Percentiles rank a stretch among this genome's conserved stretches.
phyloP scores from a whole-genome alignment of 2,888 invertebrate species.

The Protodeltote pygarga region DNA sequence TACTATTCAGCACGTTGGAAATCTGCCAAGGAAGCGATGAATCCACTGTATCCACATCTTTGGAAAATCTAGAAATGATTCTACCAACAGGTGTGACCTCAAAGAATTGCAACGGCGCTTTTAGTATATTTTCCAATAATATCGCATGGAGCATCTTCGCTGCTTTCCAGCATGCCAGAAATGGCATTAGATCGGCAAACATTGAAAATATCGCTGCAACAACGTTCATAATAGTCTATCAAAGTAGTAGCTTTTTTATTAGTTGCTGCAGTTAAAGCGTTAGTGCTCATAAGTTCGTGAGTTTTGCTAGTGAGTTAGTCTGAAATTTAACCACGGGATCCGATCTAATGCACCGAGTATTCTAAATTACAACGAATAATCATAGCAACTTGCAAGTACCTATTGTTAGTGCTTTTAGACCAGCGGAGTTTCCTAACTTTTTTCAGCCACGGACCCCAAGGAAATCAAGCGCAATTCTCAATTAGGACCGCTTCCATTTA shows the following conservation, averaged over 20 bases:
- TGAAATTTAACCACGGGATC: neutral
- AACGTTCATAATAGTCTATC: slow-evolving; percentile 59
- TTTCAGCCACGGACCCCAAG: too few relatives aligned
- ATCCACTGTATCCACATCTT: slow-evolving; percentile 92
- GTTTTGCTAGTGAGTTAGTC: neutral
- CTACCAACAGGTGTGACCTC: slow-evolving; percentile 93
- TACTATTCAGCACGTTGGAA: slow-evolving; percentile 89
- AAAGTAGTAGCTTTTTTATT: neutral
- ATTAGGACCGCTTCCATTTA: too few relatives aligned
- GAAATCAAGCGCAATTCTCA: too few relatives aligned
- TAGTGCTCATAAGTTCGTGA: neutral
- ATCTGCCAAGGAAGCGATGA: slow-evolving; percentile 88
- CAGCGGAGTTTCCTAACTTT: too few relatives aligned
- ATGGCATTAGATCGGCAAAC: slow-evolving; percentile 89
- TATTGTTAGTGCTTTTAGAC: too few relatives aligned
- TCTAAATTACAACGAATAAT: too few relatives aligned
- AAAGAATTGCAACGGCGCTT: slow-evolving; percentile 91
- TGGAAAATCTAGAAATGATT: slow-evolving; percentile 90
- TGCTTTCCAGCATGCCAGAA: slow-evolving; percentile 90
- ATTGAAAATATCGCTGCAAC: slow-evolving; percentile 90
- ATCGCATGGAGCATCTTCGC: slow-evolving; percentile 87
- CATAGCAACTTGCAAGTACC: too few relatives aligned
- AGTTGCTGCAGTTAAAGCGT: neutral
- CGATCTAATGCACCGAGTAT: neutral
- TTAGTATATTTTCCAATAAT: slow-evolving; percentile 88